Evolutionary conservation across 2,888 invertebrate genomes (phyloP).

Genomic region (Limnephilus auricula): DNA sequence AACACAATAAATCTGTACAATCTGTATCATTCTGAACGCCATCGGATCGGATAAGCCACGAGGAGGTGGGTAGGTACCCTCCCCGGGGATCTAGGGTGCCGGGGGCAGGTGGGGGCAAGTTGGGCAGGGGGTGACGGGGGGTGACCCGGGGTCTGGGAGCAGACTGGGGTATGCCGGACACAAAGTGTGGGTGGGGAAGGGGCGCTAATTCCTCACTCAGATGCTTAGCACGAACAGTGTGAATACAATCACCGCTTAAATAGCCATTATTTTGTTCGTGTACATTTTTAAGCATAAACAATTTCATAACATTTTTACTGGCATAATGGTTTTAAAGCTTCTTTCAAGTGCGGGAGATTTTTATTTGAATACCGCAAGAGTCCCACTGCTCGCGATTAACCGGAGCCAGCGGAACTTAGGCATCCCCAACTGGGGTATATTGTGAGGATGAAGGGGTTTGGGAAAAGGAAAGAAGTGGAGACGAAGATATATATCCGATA

Average conservation of each 20-base stretch:
- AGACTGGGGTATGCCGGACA: slow-evolving; percentile 51
- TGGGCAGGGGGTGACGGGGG: slow-evolving; percentile 58
- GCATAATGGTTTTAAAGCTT: background rate
- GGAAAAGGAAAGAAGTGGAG: background rate
- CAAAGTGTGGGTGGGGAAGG: background rate
- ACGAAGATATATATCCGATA: too few species aligned
- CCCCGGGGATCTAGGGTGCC: slow-evolving; percentile 67
- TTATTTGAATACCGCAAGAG: background rate
- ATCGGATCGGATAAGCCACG: slow-evolving; percentile 61
- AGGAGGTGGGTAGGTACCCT: slow-evolving; percentile 41
- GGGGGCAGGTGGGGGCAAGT: slow-evolving; percentile 53
- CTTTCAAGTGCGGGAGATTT: background rate
- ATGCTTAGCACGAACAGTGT: slow-evolving; percentile 40
- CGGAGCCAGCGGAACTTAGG: too few species aligned
- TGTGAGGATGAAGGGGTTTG: background rate
- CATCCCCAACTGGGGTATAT: too few species aligned
- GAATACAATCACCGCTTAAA: background rate
- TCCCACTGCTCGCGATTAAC: too few species aligned
- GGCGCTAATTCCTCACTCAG: slow-evolving; percentile 44
- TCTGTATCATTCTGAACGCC: slow-evolving; percentile 41
- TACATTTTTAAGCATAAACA: background rate
- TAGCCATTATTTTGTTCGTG: background rate
- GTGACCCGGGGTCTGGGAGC: slow-evolving; percentile 41
- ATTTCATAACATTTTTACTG: background rate
- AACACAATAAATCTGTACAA: slow-evolving; percentile 49